Conservation (phyloP, 1,140 invertebrate genomes). For the Caenorhabditis briggsae region DNA sequence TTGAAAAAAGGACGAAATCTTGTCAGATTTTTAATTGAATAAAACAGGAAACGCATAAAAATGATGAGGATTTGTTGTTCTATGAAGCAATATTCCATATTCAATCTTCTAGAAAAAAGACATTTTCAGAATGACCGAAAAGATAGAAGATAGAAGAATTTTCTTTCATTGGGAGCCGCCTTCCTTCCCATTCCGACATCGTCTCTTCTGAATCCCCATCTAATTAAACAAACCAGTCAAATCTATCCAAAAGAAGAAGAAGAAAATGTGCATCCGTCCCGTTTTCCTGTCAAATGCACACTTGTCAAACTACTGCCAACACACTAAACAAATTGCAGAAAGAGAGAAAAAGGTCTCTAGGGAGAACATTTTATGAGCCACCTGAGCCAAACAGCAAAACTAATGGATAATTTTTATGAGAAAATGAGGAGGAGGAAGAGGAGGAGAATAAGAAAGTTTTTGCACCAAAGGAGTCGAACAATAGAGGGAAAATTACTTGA, state of each 20-base stretch:
- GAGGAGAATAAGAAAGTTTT: neutral
- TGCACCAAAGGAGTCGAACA: neutral
- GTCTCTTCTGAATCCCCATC: conserved; percentile 47
- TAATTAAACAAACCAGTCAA: conserved; percentile 41
- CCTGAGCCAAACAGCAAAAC: neutral
- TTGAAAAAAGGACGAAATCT: too few species aligned
- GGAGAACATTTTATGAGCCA: neutral
- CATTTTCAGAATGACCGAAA: neutral
- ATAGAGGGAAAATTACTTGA: neutral
- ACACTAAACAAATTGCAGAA: conserved; percentile 4
- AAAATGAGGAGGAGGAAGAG: neutral
- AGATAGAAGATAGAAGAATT: neutral
- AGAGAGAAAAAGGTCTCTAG: neutral
- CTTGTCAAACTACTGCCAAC: conserved; percentile 15
- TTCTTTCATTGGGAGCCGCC: neutral
- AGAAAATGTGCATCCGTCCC: neutral
- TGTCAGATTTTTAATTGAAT: too few species aligned
- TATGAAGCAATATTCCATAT: neutral
- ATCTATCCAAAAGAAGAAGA: too few species aligned
- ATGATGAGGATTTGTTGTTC: too few species aligned
- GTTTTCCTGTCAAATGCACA: conserved; percentile 29
- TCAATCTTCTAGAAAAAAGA: neutral
- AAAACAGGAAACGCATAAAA: too few species aligned
- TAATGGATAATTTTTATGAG: conserved; percentile 28
- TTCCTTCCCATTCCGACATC: neutral